Evolutionary conservation across 2,113 vertebrate species (phyloP), one percentile per base, ranked within the genome.

Genomic region (Oreochromis aureus): DNA sequence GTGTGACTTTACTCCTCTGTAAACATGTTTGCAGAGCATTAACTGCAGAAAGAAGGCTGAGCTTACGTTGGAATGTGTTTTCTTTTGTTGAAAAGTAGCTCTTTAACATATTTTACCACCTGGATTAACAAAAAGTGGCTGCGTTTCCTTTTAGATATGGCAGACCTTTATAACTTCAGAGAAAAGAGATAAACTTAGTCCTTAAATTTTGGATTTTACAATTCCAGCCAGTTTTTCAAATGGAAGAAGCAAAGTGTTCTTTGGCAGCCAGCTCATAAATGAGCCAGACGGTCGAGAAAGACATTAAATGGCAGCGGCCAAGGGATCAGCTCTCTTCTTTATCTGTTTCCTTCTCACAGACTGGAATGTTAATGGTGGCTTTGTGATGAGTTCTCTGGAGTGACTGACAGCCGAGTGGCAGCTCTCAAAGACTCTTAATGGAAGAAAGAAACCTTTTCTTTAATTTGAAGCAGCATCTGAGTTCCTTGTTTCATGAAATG

Each of bases 301-400:
- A 92, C 87, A 69, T 54, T 83, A 59, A 85, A 89, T 84, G 88
- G 61, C 61, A 71, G 88, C 16, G 19, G 46, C 71, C 58, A 24
- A 41, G 46, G 84, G 85, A 92, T 87, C 82, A 81, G 63, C 91
- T 81, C 54, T 36, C 81, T 86, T 80, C 82, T 94, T 94, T 94
- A 91, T 93, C 90, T 89, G 80, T 48, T 48, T 84, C 69, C 83
- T 89, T 80, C 87, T 91, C 84, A 30, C 61, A 76, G 82, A 34
- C 86, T 91, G 94, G 94, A 95, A 95, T 95, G 94, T 96, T 95
- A 95, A 94, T 93, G 88, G 89, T 79, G 88, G 89, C 92, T 92
- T 93, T 92, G 91, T 92, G 92, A 93, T 90, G 89, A 82, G 78
- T 83, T 86, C 51, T 84, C 82, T 71, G 41, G 82, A 90, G 85